These are phyloP conservation scores for Knipowitschia caucasica DNA, from an alignment of 2,797 vertebrate genomes.

Conservation along the genomic window DNA sequence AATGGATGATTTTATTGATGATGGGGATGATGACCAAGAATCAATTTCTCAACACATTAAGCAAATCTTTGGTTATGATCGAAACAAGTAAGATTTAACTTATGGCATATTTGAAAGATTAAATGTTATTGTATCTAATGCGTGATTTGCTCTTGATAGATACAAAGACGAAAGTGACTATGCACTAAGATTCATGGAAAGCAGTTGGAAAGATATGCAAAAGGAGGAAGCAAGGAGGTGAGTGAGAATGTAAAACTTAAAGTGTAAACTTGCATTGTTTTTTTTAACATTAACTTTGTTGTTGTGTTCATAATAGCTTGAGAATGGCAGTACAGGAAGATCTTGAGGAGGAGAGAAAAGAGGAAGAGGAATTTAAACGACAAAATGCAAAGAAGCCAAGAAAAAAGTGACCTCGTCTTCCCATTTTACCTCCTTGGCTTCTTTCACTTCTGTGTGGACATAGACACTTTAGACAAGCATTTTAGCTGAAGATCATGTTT, in stretches of 20 bases:
- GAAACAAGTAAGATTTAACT: conserved; percentile 72
- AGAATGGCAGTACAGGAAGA: conserved; percentile 88
- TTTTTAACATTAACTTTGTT: not conserved
- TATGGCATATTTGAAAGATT: too few species aligned
- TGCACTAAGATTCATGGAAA: conserved; percentile 97
- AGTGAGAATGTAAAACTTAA: not conserved
- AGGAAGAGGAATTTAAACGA: conserved; percentile 82
- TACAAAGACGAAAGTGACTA: conserved; percentile 98
- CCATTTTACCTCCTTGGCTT: conserved; percentile 19
- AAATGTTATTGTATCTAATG: too few species aligned
- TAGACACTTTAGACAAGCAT: conserved; percentile 65
- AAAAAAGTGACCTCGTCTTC: conserved; percentile 38
- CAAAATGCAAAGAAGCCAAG: conserved; percentile 65
- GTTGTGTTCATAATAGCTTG: conserved; percentile 69
- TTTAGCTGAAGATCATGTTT: conserved; percentile 18
- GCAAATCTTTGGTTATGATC: conserved; percentile 96
- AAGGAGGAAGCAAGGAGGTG: conserved; percentile 97
- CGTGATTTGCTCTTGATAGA: conserved; percentile 58
- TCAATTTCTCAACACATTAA: conserved; percentile 94
- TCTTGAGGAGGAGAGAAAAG: conserved; percentile 84
- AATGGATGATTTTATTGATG: conserved; percentile 98
- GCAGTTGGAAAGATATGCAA: conserved; percentile 94
- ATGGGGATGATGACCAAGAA: conserved; percentile 85
- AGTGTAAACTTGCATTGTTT: not conserved
- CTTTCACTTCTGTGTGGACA: conserved; percentile 57